Conservation (phyloP, 1,140 invertebrate species). For the Apis cerana region DNA sequence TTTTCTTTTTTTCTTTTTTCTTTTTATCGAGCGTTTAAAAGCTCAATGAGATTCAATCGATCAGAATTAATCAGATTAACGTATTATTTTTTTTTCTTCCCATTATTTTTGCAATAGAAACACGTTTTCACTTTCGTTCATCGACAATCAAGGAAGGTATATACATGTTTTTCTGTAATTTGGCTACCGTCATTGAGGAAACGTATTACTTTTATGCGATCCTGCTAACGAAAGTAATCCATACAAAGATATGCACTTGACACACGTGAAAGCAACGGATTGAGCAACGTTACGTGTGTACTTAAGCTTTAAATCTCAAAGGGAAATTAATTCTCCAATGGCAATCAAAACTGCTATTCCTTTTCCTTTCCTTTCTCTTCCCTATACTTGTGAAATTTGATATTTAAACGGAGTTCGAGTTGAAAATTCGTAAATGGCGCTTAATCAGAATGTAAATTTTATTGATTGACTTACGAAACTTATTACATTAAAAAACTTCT, state of each 20-base stretch:
- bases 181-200: constrained; percentile 50
- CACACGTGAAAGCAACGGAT: constrained; percentile 45
- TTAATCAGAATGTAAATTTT: background rate
- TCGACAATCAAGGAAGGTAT: background rate
- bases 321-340: constrained; percentile 7
- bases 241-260: constrained; percentile 47
- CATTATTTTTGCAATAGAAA: background rate
- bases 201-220: constrained; percentile 48
- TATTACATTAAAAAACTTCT: background rate
- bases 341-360: background rate
- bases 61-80: too few relatives aligned
- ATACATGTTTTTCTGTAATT: constrained; percentile 58
- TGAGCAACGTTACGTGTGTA: constrained; percentile 10
- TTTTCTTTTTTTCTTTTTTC: background rate
- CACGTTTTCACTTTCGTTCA: constrained; percentile 17
- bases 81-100: background rate
- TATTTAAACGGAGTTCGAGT: background rate
- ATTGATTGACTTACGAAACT: background rate
- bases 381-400: background rate
- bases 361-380: background rate
- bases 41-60: too few relatives aligned
- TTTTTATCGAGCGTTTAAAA: too few relatives aligned
- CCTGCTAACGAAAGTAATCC: constrained; percentile 45
- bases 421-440: background rate
- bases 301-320: constrained; percentile 8